Conservation (phyloP, 2,888 invertebrate species). For the Gymnocheta viridis region DNA sequence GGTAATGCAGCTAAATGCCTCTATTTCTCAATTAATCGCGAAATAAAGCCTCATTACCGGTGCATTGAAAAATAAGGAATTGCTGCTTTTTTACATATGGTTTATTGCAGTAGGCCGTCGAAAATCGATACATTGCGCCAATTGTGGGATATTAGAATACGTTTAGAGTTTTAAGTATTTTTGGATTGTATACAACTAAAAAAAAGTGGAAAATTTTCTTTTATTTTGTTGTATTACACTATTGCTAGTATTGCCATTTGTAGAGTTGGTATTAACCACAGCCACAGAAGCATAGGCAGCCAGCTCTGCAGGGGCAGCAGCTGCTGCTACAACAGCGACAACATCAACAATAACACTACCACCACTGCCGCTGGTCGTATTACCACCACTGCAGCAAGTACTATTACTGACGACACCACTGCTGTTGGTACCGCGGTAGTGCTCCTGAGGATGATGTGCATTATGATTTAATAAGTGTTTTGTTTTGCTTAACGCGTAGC, state of each 20-base stretch:
- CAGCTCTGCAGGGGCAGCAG: constrained; percentile 68
- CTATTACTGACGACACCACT: constrained; percentile 17
- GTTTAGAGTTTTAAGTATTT: neutral
- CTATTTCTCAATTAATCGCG: too few species aligned
- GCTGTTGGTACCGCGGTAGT: constrained; percentile 35
- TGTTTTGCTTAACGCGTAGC: constrained; percentile 44
- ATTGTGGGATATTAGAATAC: too few species aligned
- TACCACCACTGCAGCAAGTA: constrained; percentile 37
- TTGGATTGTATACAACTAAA: constrained; percentile 61
- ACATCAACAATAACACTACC: constrained; percentile 63
- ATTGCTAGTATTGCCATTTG: constrained; percentile 71
- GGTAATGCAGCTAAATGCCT: too few species aligned
- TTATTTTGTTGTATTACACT: constrained; percentile 74
- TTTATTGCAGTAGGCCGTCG: too few species aligned
- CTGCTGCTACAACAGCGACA: constrained; percentile 67
- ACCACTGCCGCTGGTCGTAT: constrained; percentile 4
- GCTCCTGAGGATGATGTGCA: constrained; percentile 42
- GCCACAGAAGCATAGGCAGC: constrained; percentile 78
- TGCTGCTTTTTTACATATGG: too few species aligned
- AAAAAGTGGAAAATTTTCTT: constrained; percentile 76
- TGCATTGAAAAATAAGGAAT: too few species aligned
- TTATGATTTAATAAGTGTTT: constrained; percentile 17
- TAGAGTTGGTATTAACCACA: constrained; percentile 73
- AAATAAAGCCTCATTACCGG: too few species aligned
- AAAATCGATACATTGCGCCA: too few species aligned